These are phyloP conservation scores for Micrastur ruficollis DNA, from an alignment of 2,797 vertebrate species.

Conservation along the genomic window DNA sequence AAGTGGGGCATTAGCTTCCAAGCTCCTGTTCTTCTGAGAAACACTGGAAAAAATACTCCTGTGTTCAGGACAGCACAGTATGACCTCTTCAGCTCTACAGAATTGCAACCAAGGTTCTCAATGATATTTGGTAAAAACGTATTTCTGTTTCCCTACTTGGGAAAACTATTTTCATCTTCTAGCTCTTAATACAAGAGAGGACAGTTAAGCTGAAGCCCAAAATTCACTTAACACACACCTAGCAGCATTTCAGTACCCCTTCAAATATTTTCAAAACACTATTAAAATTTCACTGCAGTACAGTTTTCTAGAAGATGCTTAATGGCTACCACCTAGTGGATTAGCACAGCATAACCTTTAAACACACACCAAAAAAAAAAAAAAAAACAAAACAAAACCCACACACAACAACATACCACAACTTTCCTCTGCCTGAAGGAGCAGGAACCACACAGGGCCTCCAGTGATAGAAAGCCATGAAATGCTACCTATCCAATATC, in stretches of 20 bases:
- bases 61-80: not conserved
- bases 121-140: not conserved
- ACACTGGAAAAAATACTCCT: not conserved
- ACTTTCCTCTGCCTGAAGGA: not conserved
- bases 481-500: not conserved
- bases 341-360: not conserved
- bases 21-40: not conserved
- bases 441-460: not conserved
- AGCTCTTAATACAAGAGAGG: not conserved
- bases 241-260: not conserved
- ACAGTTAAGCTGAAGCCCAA: not conserved
- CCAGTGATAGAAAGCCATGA: not conserved
- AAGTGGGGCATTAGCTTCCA: not conserved
- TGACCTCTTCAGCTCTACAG: not conserved
- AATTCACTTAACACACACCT: not conserved
- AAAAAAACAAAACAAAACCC: not conserved
- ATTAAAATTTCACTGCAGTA: not conserved
- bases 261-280: not conserved
- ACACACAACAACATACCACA: not conserved
- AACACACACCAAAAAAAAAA: not conserved
- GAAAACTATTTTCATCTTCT: not conserved
- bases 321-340: constrained; percentile 61
- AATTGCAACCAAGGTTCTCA: not conserved
- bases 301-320: not conserved
- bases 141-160: not conserved